Conservation (phyloP, 2,797 vertebrate species). For the Zonotrichia albicollis region DNA sequence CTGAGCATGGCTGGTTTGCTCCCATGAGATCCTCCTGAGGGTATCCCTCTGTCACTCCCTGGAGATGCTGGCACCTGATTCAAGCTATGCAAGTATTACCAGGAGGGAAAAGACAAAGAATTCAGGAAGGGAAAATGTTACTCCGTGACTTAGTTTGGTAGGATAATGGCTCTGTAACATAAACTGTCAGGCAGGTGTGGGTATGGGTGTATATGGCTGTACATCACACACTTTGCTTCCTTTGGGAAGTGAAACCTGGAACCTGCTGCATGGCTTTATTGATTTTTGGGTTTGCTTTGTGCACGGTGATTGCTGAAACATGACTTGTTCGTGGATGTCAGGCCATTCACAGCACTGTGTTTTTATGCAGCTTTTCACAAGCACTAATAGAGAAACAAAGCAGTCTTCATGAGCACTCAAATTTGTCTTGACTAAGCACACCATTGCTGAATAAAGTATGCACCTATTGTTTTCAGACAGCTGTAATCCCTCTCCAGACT, state of each 20-base stretch:
- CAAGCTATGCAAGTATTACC: background rate
- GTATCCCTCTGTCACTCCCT: background rate
- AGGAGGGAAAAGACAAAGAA: background rate
- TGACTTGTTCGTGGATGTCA: background rate
- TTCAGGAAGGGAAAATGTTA: background rate
- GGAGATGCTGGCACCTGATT: background rate
- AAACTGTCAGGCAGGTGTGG: background rate
- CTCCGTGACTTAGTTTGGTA: background rate
- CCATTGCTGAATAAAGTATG: background rate
- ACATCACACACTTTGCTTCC: background rate
- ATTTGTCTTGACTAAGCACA: conserved; percentile 21
- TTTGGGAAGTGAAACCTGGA: background rate
- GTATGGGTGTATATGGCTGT: background rate
- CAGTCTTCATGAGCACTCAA: background rate
- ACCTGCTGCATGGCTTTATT: background rate
- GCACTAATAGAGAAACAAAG: background rate
- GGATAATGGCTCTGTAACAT: background rate
- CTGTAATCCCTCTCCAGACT: conserved; percentile 29
- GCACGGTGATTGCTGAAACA: background rate
- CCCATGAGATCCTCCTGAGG: background rate
- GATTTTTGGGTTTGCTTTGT: background rate
- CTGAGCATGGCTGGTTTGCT: background rate
- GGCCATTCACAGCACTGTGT: background rate
- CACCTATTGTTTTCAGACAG: conserved; percentile 2
- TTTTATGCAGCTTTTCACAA: background rate